These are phyloP conservation scores for Alosa alosa DNA, from an alignment of 2,113 vertebrate genomes.

Conservation along the genomic window DNA sequence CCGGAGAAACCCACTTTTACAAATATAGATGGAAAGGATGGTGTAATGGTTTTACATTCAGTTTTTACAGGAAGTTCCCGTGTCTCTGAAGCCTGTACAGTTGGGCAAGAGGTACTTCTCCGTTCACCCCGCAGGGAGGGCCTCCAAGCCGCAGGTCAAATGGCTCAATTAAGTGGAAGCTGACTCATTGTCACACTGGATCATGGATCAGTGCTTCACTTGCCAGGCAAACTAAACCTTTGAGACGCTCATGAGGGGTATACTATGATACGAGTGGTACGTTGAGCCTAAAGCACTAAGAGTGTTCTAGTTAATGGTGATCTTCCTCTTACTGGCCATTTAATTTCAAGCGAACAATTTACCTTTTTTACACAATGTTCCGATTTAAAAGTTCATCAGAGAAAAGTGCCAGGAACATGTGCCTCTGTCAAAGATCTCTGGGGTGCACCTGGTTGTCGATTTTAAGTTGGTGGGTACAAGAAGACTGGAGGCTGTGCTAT, in stretches of 20 bases:
- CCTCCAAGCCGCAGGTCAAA: neutral
- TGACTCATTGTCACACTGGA: neutral
- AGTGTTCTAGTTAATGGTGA: no score
- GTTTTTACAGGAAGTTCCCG: neutral
- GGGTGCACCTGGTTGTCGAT: slow-evolving; percentile 94
- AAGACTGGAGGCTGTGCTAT: slow-evolving; percentile 89
- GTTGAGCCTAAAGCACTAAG: no score
- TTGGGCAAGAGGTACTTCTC: neutral
- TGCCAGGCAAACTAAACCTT: neutral
- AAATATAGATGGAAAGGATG: neutral
- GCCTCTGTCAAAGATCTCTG: slow-evolving; percentile 76
- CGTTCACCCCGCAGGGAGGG: no score
- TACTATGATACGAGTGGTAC: no score
- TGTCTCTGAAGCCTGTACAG: neutral
- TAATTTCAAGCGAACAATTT: no score
- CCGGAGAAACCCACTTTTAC: neutral
- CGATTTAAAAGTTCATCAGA: no score
- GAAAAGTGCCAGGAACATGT: no score
- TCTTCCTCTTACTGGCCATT: no score
- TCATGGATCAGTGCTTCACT: neutral
- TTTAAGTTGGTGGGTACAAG: slow-evolving; percentile 96
- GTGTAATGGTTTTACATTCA: neutral
- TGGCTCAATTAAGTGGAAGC: neutral
- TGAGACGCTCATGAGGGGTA: no score
- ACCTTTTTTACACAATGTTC: no score